Evolutionary conservation across 2,888 invertebrate species (phyloP), one percentile per base, ranked within the genome.

Genomic region (Acutogordius australiensis): DNA sequence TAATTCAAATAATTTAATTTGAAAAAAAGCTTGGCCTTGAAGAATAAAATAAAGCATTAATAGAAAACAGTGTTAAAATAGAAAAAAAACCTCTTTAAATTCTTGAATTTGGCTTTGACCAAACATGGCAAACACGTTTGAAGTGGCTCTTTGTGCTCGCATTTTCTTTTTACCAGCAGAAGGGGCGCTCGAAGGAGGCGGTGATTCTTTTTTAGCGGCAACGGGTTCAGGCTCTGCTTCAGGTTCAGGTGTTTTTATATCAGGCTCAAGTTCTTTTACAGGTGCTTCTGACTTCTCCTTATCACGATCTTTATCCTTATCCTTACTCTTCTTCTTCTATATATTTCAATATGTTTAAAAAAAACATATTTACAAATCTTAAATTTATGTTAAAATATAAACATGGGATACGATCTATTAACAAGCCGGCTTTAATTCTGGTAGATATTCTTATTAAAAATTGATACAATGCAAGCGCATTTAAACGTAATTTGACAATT

Each of bases 61-160:
- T 37, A 37, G 18, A 13, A 37, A 37, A 37, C 37, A 8, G 8
- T 37, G 8, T 37, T 37, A 37, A 37, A 37, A 37, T 37, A 8
- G 37, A 37, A 37, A 37, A 37, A 37, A 37, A 51, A 65, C 67
- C 26, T 57, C 58, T 57, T 57, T 57, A 26, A 57, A 57, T 57
- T 57, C 58, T 44, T 94, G 94, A 66, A 97, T 97, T 74, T 97
- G 97, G 0, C 94, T 91, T 74, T 97, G 94, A 73, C 94, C 94
- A 70, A 97, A 97, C 94, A 97, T 97, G 61, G 94, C 94, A 71
- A 97, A 97, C 2, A 97, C 94, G 80, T 97, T 97, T 63, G 90
- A 90, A 62, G 97, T 97, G 61, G 97, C 97, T 63, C 97, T 79
- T 74, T 94, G 94, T 59, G 94, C 94, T 63, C 97, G 81, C 75